phyloP scores from a whole-genome alignment of 1,140 invertebrate species.

The Drosophila tristis region DNA sequence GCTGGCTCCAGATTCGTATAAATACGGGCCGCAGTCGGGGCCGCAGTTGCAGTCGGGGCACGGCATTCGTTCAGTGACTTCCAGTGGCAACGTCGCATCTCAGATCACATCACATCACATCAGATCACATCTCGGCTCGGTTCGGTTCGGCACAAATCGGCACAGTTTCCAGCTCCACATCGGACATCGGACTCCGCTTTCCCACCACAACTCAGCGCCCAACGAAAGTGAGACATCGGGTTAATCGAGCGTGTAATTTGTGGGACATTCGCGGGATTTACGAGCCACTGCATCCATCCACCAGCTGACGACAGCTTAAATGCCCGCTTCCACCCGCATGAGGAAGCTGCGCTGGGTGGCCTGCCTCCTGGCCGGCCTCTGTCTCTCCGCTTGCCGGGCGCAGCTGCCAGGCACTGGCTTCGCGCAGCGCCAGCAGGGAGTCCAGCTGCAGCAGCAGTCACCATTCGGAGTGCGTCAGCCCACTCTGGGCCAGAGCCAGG shows the following conservation, averaged over 20 bases:
- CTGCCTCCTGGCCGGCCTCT: slow-evolving; percentile 27
- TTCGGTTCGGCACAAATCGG: slow-evolving; percentile 3
- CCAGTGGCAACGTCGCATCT: slow-evolving; percentile 37
- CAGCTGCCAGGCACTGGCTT: slow-evolving; percentile 65
- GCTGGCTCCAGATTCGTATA: slow-evolving; percentile 44
- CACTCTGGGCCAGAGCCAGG: slow-evolving; percentile 50
- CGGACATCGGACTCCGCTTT: slow-evolving; percentile 7
- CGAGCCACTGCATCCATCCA: slow-evolving; percentile 48
- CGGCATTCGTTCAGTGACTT: slow-evolving; percentile 51
- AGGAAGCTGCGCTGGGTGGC: slow-evolving; percentile 42
- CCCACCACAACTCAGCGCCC: slow-evolving; percentile 27
- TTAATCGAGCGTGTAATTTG: slow-evolving; percentile 82
- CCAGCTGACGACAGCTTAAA: slow-evolving; percentile 62
- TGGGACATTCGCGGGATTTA: slow-evolving; percentile 63
- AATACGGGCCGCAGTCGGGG: slow-evolving; percentile 47
- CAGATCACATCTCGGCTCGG: too few relatives aligned
- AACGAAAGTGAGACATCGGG: slow-evolving; percentile 57
- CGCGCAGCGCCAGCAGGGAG: slow-evolving; percentile 45
- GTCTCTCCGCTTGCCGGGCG: slow-evolving; percentile 35
- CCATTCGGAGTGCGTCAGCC: slow-evolving; percentile 65
- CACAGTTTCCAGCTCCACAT: not conserved
- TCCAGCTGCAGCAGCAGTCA: slow-evolving; percentile 55
- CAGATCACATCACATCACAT: too few relatives aligned
- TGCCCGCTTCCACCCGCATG: slow-evolving; percentile 32
- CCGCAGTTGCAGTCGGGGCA: slow-evolving; percentile 65